Conservation (phyloP, 2,797 vertebrate species). For the Neomorphus geoffroyi region DNA sequence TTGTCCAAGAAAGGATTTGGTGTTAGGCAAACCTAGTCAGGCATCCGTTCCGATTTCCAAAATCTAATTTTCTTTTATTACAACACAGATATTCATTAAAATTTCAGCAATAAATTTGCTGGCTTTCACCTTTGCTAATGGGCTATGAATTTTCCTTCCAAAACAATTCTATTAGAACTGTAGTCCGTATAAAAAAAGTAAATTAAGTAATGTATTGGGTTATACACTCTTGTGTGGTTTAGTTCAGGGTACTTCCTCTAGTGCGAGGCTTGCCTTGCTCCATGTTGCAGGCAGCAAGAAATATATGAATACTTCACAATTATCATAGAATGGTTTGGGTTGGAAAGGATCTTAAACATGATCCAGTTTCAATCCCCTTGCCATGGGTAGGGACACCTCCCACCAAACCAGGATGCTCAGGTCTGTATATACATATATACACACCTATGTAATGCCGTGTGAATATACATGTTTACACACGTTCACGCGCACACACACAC, state of each 20-base stretch:
- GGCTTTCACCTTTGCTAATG: background rate
- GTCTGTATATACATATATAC: no score
- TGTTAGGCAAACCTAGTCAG: background rate
- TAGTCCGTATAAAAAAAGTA: background rate
- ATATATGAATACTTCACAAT: background rate
- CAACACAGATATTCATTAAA: background rate
- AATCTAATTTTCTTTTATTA: background rate
- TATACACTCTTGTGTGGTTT: background rate
- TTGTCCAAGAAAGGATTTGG: background rate
- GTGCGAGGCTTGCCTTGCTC: background rate
- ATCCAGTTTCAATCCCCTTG: no score
- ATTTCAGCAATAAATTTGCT: background rate
- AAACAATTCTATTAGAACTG: background rate
- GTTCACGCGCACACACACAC: no score
- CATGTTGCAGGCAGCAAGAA: background rate
- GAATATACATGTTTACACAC: background rate
- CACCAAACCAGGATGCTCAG: no score
- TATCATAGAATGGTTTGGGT: no score
- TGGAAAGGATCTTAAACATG: no score
- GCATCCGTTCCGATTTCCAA: background rate
- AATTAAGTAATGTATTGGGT: background rate
- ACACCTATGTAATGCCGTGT: background rate
- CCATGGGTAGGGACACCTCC: no score
- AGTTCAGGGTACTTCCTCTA: background rate
- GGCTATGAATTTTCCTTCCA: background rate